These are phyloP conservation scores for Stenopsyche tienmushanensis DNA, from an alignment of 1,140 invertebrate species.

Conservation along the genomic window DNA sequence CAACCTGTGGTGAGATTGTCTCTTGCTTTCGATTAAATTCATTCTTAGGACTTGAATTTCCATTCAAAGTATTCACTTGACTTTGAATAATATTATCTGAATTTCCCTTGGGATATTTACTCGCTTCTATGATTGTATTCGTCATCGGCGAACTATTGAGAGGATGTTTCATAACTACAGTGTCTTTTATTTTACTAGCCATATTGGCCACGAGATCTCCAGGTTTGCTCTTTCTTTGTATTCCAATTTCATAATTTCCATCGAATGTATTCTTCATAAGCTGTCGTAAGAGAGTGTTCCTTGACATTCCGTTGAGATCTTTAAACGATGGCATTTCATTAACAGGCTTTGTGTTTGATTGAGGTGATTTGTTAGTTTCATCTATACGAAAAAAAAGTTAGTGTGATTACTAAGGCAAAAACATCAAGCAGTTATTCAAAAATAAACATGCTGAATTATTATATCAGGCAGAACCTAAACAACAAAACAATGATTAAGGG, in stretches of 20 bases:
- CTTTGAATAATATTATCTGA: conserved; percentile 8
- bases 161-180: conserved; percentile 55
- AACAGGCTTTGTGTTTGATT: conserved; percentile 4
- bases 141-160: conserved; percentile 42
- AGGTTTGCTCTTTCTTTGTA: conserved; percentile 56
- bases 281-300: conserved; percentile 58
- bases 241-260: conserved; percentile 54
- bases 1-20: not conserved
- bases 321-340: conserved; percentile 28
- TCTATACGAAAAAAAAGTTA: conserved; percentile 45
- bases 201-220: conserved; percentile 54
- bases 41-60: not conserved
- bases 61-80: not conserved
- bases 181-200: conserved; percentile 56
- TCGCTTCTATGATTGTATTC: conserved; percentile 17
- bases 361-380: conserved; percentile 24
- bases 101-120: conserved; percentile 27
- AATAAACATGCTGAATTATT: not conserved
- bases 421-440: no score
- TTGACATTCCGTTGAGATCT: conserved; percentile 59
- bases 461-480: not conserved
- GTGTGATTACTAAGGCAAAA: conserved; percentile 25
- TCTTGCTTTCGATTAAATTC: conserved; percentile 15
- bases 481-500: no score
- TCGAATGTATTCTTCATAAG: conserved; percentile 57